Evolutionary conservation across 1,140 invertebrate genomes (phyloP).

Genomic region (Pseudomyrmex dendroicus): DNA sequence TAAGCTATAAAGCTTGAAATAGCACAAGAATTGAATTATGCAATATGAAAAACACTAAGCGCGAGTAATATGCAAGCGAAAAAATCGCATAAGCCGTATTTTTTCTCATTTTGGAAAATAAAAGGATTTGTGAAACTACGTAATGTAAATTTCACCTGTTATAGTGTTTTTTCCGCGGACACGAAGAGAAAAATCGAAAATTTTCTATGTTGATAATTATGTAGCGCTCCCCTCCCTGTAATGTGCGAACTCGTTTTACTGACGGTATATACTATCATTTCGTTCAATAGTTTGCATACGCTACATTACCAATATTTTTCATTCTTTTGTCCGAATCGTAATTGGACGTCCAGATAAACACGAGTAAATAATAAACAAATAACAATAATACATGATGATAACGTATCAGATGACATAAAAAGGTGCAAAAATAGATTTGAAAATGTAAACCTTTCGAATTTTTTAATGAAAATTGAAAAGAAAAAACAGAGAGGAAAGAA

Average conservation of each 20-base stretch:
- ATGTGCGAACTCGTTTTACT: not conserved
- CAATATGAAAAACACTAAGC: conserved; percentile 9
- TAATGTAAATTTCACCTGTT: conserved; percentile 40
- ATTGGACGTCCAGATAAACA: not conserved
- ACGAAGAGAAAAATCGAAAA: conserved; percentile 10
- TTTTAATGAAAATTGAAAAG: too few relatives aligned
- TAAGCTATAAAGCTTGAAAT: conserved; percentile 35
- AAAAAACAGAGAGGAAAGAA: too few relatives aligned
- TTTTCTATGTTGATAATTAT: conserved; percentile 3
- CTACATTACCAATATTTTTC: not conserved
- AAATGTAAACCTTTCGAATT: too few relatives aligned
- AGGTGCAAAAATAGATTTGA: too few relatives aligned
- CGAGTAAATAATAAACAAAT: not conserved
- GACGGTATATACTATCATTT: not conserved
- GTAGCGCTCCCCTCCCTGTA: not conserved
- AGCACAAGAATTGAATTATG: conserved; percentile 48
- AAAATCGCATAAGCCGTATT: conserved; percentile 31
- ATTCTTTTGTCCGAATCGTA: not conserved
- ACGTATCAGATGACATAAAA: too few relatives aligned
- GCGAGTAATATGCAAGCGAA: conserved; percentile 17
- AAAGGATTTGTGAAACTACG: conserved; percentile 31
- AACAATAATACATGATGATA: too few relatives aligned
- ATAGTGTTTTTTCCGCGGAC: not conserved
- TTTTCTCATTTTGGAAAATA: conserved; percentile 46
- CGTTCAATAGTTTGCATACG: not conserved